Conservation (phyloP, 2,113 vertebrate genomes). For the Phalacrocorax brasilianus region DNA sequence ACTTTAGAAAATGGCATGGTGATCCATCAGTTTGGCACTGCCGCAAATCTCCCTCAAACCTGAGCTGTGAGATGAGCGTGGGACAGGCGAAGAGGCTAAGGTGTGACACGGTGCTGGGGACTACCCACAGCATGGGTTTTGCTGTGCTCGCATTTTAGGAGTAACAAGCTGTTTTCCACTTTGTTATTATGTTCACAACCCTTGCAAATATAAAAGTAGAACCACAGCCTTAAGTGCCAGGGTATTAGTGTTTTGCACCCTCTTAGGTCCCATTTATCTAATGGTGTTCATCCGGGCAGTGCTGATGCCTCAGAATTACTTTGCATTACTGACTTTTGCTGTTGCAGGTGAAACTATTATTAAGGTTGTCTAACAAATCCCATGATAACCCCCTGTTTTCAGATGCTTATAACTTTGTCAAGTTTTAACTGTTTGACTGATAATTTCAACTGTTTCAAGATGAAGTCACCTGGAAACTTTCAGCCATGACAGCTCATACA, state of each 20-base stretch:
- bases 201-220: neutral
- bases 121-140: neutral
- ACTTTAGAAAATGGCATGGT: conserved; percentile 45
- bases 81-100: neutral
- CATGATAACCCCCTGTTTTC: neutral
- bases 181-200: neutral
- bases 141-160: neutral
- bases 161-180: neutral
- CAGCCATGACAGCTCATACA: neutral
- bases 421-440: neutral
- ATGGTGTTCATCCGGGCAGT: neutral
- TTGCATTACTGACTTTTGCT: conserved; percentile 2
- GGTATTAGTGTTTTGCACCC: neutral
- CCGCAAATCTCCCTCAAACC: conserved; percentile 20
- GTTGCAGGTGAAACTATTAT: conserved; percentile 44
- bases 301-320: conserved; percentile 51
- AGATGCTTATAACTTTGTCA: neutral
- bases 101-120: neutral
- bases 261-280: conserved; percentile 29
- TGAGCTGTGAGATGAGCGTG: conserved; percentile 5
- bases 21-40: conserved; percentile 54
- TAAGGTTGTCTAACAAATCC: conserved; percentile 39
- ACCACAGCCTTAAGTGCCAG: neutral
- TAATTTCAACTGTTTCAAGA: neutral
- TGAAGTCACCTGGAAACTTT: conserved; percentile 25